These are phyloP conservation scores for Dreissena polymorpha DNA, from an alignment of 1,140 invertebrate genomes.

Conservation along the genomic window DNA sequence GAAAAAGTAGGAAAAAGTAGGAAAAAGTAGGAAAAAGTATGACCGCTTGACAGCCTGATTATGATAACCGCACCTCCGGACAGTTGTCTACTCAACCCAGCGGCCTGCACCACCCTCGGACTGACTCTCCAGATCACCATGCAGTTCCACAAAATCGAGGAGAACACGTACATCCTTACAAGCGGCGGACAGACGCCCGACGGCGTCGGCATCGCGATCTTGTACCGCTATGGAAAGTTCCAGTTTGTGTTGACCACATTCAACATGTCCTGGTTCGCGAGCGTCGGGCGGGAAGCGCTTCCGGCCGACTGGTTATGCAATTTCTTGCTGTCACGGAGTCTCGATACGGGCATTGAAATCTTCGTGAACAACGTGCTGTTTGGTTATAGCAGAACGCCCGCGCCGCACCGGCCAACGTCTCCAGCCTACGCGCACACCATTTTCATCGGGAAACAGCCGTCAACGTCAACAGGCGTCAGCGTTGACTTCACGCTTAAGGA, in stretches of 20 bases:
- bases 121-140: constrained; percentile 35
- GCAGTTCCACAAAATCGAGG: constrained; percentile 30
- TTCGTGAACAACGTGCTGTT: constrained; percentile 45
- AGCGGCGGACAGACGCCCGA: constrained; percentile 45
- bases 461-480: constrained; percentile 10
- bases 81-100: constrained; percentile 42
- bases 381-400: constrained; percentile 3
- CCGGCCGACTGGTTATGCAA: constrained; percentile 1
- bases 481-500: constrained; percentile 16
- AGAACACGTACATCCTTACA: constrained; percentile 49
- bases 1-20: no score
- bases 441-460: constrained; percentile 33
- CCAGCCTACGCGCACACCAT: constrained; percentile 1
- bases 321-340: constrained; percentile 38
- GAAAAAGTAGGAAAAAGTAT: no score
- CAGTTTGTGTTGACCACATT: constrained; percentile 43
- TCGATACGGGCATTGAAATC: constrained; percentile 25
- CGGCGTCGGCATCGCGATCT: constrained; percentile 43
- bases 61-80: constrained; percentile 18
- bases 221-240: constrained; percentile 45
- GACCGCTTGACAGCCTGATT: constrained; percentile 31
- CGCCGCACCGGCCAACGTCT: neutral
- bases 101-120: constrained; percentile 19
- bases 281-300: neutral
- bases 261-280: constrained; percentile 40